phyloP scores from a whole-genome alignment of 2,113 vertebrate genomes.

The Pseudopodoces humilis region DNA sequence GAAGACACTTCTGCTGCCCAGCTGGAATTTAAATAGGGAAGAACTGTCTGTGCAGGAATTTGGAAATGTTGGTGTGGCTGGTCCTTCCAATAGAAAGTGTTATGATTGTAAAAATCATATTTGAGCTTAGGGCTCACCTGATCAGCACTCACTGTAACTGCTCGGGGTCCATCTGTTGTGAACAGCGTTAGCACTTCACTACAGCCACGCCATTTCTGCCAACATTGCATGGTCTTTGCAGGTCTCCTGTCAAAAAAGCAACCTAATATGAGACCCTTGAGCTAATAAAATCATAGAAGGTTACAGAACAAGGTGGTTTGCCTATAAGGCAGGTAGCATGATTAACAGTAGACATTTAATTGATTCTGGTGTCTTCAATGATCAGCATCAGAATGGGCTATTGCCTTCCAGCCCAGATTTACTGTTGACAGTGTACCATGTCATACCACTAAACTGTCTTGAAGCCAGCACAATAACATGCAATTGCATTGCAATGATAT shows the following conservation, averaged over 20 bases:
- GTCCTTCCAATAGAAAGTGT: background rate
- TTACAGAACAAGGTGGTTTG: slow-evolving; percentile 22
- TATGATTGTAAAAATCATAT: background rate
- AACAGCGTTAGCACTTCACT: background rate
- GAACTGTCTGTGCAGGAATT: background rate
- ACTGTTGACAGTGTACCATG: background rate
- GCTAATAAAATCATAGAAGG: background rate
- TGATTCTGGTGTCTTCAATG: slow-evolving; percentile 18
- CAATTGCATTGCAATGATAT: background rate
- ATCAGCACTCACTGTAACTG: background rate
- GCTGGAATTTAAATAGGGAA: background rate
- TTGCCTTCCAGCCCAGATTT: slow-evolving; percentile 29
- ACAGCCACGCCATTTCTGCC: background rate
- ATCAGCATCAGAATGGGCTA: background rate
- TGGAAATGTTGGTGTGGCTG: background rate
- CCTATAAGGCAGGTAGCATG: slow-evolving; percentile 7
- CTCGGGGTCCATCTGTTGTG: background rate
- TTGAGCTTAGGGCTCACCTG: background rate
- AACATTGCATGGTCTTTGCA: background rate
- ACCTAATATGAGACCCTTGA: background rate
- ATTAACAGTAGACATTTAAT: slow-evolving; percentile 37
- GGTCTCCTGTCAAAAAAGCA: background rate
- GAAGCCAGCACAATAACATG: background rate
- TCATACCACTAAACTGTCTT: slow-evolving; percentile 29
- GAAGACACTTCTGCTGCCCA: background rate